Conservation (phyloP, 2,888 invertebrate genomes). For the Nomada goodeniana region DNA sequence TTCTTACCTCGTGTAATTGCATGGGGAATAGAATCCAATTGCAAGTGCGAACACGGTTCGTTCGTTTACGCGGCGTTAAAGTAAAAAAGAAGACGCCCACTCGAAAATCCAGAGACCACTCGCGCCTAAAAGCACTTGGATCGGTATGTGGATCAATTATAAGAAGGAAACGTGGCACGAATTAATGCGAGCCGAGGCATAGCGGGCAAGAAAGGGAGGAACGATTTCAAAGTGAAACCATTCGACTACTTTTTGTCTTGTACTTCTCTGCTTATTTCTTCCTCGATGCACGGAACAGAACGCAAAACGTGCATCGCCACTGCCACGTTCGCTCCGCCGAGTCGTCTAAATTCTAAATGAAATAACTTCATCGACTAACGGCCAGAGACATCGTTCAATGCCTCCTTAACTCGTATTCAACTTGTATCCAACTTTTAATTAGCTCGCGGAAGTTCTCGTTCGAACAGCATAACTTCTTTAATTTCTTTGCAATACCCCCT, state of each 20-base stretch:
- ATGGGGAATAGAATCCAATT: constrained; percentile 12
- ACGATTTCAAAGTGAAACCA: constrained; percentile 52
- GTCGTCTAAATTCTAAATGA: constrained; percentile 9
- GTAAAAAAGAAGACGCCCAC: constrained; percentile 52
- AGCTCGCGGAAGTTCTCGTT: constrained; percentile 19
- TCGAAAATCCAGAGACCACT: constrained; percentile 63
- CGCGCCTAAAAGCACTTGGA: constrained; percentile 70
- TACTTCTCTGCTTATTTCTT: constrained; percentile 32
- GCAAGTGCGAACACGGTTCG: constrained; percentile 24
- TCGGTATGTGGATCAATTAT: constrained; percentile 68
- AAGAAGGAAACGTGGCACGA: constrained; percentile 67
- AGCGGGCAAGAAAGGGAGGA: constrained; percentile 23
- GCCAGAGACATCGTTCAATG: constrained; percentile 6
- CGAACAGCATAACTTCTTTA: constrained; percentile 24
- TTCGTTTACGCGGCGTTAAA: constrained; percentile 31
- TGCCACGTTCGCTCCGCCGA: not conserved
- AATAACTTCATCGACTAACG: constrained; percentile 23
- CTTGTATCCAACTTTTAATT: constrained; percentile 22
- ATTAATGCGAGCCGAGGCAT: constrained; percentile 59
- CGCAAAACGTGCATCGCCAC: not conserved
- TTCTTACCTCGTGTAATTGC: constrained; percentile 2
- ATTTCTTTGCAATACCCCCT: not conserved
- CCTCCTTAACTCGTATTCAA: not conserved
- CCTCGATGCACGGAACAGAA: not conserved
- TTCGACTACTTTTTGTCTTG: constrained; percentile 40